Evolutionary conservation across 2,113 vertebrate genomes (phyloP).

Genomic region (Malurus melanocephalus): DNA sequence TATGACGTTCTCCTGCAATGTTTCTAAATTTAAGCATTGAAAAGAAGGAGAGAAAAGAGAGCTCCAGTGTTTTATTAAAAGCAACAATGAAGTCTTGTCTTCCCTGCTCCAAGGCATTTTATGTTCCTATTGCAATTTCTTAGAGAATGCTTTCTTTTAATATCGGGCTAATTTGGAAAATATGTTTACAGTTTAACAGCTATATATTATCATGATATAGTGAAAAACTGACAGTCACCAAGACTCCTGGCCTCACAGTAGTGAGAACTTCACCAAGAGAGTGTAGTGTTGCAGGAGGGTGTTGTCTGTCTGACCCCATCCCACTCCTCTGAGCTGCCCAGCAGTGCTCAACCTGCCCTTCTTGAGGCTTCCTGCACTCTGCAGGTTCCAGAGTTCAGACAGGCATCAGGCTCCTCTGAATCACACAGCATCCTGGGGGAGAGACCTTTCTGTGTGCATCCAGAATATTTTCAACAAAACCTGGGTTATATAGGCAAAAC

Average conservation of each 20-base stretch:
- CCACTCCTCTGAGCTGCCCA: background rate
- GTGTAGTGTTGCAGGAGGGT: background rate
- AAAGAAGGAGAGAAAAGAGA: background rate
- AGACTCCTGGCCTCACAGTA: background rate
- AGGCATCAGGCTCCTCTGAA: background rate
- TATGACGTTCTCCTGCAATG: background rate
- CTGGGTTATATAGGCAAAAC: background rate
- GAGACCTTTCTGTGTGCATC: background rate
- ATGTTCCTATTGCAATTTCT: background rate
- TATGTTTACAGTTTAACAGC: background rate
- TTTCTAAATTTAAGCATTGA: background rate
- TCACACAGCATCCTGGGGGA: background rate
- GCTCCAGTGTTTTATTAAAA: rapidly evolving
- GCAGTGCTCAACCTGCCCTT: rapidly evolving
- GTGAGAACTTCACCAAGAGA: background rate
- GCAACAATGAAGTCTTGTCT: background rate
- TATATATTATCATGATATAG: background rate
- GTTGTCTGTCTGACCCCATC: background rate
- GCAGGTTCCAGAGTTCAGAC: background rate
- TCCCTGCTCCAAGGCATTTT: background rate
- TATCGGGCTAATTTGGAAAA: background rate
- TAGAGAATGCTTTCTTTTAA: background rate
- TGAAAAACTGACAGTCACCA: background rate
- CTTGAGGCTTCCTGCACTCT: background rate
- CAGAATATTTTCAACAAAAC: background rate